These are phyloP conservation scores for Micoletzkya japonica DNA, from an alignment of 2,888 invertebrate genomes.

Conservation along the genomic window DNA sequence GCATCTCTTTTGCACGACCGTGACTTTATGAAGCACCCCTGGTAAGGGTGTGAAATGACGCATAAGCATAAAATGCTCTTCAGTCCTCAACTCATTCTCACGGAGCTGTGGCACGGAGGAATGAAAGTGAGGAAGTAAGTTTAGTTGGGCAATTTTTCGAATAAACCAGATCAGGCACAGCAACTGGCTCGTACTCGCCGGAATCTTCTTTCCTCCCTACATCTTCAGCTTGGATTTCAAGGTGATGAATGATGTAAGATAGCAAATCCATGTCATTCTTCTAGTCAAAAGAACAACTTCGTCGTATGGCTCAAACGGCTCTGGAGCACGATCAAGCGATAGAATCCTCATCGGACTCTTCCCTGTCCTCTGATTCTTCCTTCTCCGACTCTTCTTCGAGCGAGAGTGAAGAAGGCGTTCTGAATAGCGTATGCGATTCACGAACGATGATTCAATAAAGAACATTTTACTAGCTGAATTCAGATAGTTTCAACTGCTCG, in stretches of 20 bases:
- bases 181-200: conserved; percentile 74
- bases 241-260: neutral
- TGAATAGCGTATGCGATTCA: neutral
- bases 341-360: conserved; percentile 38
- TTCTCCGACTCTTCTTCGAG: neutral
- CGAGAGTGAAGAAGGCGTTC: no score
- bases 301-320: conserved; percentile 79
- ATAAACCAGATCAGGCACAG: neutral
- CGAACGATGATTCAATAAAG: no score
- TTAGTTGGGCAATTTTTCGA: conserved; percentile 30
- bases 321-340: conserved; percentile 40
- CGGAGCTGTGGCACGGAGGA: conserved; percentile 99
- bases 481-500: neutral
- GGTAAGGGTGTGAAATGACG: conserved; percentile 40
- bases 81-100: conserved; percentile 84
- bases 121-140: conserved; percentile 78
- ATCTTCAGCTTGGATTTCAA: conserved; percentile 80
- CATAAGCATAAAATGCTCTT: conserved; percentile 22
- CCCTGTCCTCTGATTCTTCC: conserved; percentile 38
- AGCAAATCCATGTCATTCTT: conserved; percentile 63
- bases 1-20: conserved; percentile 91
- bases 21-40: conserved; percentile 68
- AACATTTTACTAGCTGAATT: neutral
- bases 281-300: conserved; percentile 94
- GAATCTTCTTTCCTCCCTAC: conserved; percentile 85